These are phyloP conservation scores for Bibio marci DNA, from an alignment of 2,888 invertebrate species.

Conservation along the genomic window DNA sequence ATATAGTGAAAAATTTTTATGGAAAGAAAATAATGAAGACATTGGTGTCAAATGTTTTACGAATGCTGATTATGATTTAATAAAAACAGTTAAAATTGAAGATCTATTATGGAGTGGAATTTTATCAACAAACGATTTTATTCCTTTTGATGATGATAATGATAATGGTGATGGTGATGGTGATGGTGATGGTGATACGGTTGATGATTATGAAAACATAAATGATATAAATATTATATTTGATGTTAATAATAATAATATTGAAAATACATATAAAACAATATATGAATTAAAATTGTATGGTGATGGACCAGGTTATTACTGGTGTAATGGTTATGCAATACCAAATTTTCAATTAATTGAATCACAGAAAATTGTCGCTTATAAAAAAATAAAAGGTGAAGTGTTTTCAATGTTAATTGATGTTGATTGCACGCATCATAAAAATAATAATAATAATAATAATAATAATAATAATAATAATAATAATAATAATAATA, in stretches of 20 bases:
- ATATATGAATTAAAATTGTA: slow-evolving; percentile 35
- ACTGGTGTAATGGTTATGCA: slow-evolving; percentile 45
- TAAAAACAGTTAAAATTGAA: slow-evolving; percentile 30
- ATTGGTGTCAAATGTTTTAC: slow-evolving; percentile 42
- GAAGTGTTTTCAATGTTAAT: slow-evolving; percentile 21
- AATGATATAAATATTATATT: slow-evolving; percentile 12
- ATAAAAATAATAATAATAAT: slow-evolving; percentile 1
- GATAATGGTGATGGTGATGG: background rate
- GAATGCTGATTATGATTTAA: slow-evolving; percentile 34
- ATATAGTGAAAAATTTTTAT: slow-evolving; percentile 37
- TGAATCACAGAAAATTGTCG: slow-evolving; percentile 33
- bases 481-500: background rate
- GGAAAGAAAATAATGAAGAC: slow-evolving; percentile 30
- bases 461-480: background rate
- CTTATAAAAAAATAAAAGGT: slow-evolving; percentile 22
- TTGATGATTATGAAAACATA: slow-evolving; percentile 6
- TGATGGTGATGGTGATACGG: no score
- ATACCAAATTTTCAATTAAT: slow-evolving; percentile 33
- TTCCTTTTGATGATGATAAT: slow-evolving; percentile 3
- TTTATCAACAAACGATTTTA: slow-evolving; percentile 13
- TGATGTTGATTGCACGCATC: slow-evolving; percentile 18
- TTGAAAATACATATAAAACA: slow-evolving; percentile 12
- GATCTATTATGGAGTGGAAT: slow-evolving; percentile 18
- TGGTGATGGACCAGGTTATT: slow-evolving; percentile 37
- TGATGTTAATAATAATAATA: background rate